Conservation (phyloP, 2,113 vertebrate species). For the Herpetotheres cachinnans region DNA sequence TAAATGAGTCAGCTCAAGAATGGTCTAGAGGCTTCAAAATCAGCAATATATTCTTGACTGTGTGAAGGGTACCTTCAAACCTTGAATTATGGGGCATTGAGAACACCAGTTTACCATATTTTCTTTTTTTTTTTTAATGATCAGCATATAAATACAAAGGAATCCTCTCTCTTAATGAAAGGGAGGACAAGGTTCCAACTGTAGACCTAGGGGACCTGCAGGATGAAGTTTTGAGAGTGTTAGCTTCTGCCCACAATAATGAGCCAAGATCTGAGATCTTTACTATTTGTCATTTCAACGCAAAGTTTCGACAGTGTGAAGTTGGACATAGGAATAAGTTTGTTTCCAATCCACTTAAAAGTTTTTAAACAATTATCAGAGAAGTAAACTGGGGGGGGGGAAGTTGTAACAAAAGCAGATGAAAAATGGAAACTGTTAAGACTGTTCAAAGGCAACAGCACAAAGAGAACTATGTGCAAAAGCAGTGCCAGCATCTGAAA, state of each 20-base stretch:
- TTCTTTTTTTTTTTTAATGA: neutral
- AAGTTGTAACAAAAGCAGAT: accelerated
- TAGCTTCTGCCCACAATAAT: neutral
- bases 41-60: neutral
- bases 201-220: neutral
- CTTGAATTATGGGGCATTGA: accelerated
- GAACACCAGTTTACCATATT: neutral
- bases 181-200: neutral
- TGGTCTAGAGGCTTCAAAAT: neutral
- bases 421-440: neutral
- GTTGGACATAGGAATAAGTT: neutral
- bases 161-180: neutral
- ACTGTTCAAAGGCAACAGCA: neutral
- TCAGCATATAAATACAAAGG: neutral
- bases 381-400: neutral
- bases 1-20: neutral
- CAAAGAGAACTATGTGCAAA: neutral
- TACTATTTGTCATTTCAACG: neutral
- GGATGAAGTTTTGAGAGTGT: neutral
- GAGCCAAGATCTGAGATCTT: neutral
- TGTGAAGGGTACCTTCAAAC: neutral
- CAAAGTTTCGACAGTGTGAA: neutral
- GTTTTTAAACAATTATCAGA: neutral
- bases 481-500: neutral
- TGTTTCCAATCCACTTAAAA: neutral